Base-by-base conservation (phyloP, 2,888 invertebrate genomes). In the Temnothorax ravouxi region DNA sequence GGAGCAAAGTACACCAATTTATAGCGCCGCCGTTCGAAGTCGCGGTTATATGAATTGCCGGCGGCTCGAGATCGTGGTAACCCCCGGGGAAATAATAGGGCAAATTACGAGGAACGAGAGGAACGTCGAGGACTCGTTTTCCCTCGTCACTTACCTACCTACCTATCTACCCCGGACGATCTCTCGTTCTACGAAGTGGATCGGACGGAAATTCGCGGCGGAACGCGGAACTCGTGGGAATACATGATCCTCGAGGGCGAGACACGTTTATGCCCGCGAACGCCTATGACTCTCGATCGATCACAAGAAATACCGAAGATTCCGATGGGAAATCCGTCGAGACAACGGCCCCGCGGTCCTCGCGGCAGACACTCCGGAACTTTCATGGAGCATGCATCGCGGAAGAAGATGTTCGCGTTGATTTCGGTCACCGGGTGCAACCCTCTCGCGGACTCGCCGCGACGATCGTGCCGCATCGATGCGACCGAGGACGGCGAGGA, bases 1-100 rank as follows among this genome's bases (percentile, higher is more conserved):
- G 21, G n/a, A 66, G 54, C 64, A 18, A 54, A 67, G 77, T 44
- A 34, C n/a, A 77, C n/a, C 56, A 79, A 67, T 79, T 79, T 69
- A 59, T 69, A 52, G 21, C 15, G n/a, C 6, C 15, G n/a, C 6
- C 52, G 62, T 62, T 52, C 38, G 47, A 69, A 59, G 67, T 67
- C 67, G 34, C 44, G 47, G 3, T n/a, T n/a, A 4, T 69, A 69
- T 21, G 21, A 34, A 69, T 44, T 34, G 44, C 47, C 21, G 34
- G 11, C 44, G 11, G 69, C 21, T n/a, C 25, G 25, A 29, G 77
- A 77, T 77, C 77, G 29, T 15, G 21, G 15, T 11, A 47, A 38
- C 13, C 79, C 38, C 47, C 38, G 38, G 59, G 79, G 69, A 71
- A 80, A 80, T 71, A 61, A 80, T 71, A 38, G 59, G 5, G 25